A percentile compares a stretch with the other conserved stretches of the same genome.
Conservation (phyloP, 1,140 invertebrate genomes). For the Chionoecetes opilio region DNA sequence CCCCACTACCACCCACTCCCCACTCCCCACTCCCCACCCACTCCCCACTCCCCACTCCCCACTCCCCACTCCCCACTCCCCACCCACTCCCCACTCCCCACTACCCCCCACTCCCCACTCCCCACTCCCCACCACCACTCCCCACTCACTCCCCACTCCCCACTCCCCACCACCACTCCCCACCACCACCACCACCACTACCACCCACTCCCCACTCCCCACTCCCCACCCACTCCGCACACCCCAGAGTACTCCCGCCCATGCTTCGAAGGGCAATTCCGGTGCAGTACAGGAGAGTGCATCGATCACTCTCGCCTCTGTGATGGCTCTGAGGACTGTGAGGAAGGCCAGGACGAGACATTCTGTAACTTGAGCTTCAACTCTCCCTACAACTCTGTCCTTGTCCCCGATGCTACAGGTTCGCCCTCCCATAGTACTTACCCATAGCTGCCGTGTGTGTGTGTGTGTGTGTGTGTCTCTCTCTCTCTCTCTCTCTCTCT, state of each 20-base stretch:
- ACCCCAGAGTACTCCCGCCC: conserved; percentile 69
- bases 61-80: too few relatives aligned
- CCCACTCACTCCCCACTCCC: too few relatives aligned
- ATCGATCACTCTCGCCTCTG: conserved; percentile 75
- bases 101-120: neutral
- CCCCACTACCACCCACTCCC: neutral
- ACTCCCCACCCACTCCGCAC: neutral
- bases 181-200: neutral
- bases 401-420: conserved; percentile 55
- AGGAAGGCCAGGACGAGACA: conserved; percentile 79
- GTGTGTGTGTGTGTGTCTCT: too few relatives aligned
- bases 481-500: conserved; percentile 61
- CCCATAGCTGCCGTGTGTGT: neutral
- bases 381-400: conserved; percentile 39
- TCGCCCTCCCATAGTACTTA: neutral
- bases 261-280: conserved; percentile 74
- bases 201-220: neutral
- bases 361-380: conserved; percentile 56
- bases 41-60: conserved; percentile 19
- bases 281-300: conserved; percentile 78
- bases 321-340: conserved; percentile 79
- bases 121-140: neutral
- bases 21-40: neutral
- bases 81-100: neutral
- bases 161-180: neutral